Evolutionary conservation across 2,888 invertebrate genomes (phyloP).

Genomic region (Idaea biselata): DNA sequence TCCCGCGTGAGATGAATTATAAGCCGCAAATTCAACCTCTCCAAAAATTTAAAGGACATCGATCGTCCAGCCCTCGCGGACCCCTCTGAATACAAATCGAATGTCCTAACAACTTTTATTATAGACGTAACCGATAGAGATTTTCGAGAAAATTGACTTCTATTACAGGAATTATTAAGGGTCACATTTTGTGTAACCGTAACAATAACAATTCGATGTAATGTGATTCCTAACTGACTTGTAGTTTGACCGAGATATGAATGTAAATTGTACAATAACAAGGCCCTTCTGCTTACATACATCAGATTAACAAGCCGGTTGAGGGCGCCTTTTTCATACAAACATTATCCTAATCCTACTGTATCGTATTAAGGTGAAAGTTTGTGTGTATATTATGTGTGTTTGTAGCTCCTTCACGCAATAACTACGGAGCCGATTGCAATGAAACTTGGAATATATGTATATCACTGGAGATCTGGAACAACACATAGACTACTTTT

Average conservation of each 20-base stretch:
- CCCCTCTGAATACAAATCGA: conserved; percentile 52
- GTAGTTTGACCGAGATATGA: conserved; percentile 20
- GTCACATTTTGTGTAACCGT: conserved; percentile 31
- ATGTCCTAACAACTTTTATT: conserved; percentile 40
- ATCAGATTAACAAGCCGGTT: conserved; percentile 25
- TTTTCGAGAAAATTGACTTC: conserved; percentile 33
- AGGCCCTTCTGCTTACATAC: conserved; percentile 1
- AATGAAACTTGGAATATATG: too few relatives aligned
- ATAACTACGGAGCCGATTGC: too few relatives aligned
- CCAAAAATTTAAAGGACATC: conserved; percentile 62
- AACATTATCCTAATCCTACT: not conserved
- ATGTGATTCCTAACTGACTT: conserved; percentile 24
- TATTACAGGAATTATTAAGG: conserved; percentile 30
- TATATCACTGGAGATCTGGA: too few relatives aligned
- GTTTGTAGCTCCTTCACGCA: too few relatives aligned
- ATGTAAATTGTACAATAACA: conserved; percentile 20
- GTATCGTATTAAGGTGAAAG: not conserved
- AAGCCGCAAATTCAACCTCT: conserved; percentile 54
- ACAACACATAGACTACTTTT: too few relatives aligned
- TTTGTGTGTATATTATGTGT: too few relatives aligned
- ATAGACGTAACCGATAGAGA: conserved; percentile 39
- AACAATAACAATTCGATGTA: conserved; percentile 31
- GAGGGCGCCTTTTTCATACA: not conserved
- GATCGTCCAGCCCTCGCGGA: conserved; percentile 26
- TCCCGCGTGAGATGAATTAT: conserved; percentile 71